Base-by-base conservation (phyloP, 2,113 vertebrate species). In the Galemys pyrenaicus region DNA sequence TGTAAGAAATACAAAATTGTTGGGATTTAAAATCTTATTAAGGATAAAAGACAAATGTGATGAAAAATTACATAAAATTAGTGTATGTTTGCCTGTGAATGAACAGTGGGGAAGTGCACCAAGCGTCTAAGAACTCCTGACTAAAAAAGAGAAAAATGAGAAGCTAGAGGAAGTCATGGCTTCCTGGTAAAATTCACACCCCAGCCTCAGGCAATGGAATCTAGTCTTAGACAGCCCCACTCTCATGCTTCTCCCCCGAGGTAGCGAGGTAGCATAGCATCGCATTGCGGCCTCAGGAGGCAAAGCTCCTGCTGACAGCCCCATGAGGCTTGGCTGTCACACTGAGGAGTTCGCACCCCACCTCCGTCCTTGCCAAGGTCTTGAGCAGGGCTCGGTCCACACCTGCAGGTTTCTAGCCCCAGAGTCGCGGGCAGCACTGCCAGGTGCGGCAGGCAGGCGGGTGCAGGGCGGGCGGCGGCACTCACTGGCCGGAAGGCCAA, bases 31-130 rank as follows among this genome's bases (percentile, higher is more conserved):
- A 71, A 87, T 71, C 37, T 92, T 75, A 87, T 87, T 80, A 93
- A 39, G 32, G 30, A 84, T 82, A 73, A 94, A 94, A 91, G 37
- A 51, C 35, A 77, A 95, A 77, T 62, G 28, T 5, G 17, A 90
- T 78, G 37, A 91, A 93, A 67, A 91, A 65, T 44, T 58, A 92
- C 17, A 71, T 41, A 71, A 95, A 89, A 89, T 83, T 4, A 35
- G 41, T 56, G 8, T 56, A 49, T n/a, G n/a, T 82, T 39, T 49
- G 13, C 68, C 74, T 83, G 20, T 92, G 26, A 94, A 91, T 54
- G 17, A 79, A 87, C 10, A 67, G 2, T 30, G 74, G 9, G 20
- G 58, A 1, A 49, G 28, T 32, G 51, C 26, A 73, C 19, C 20
- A 71, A 70, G 19, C n/a, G 81, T 56, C 70, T 81, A 0, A 82